Base-by-base conservation (phyloP, 2,797 vertebrate genomes). In the Oryzias sinensis region DNA sequence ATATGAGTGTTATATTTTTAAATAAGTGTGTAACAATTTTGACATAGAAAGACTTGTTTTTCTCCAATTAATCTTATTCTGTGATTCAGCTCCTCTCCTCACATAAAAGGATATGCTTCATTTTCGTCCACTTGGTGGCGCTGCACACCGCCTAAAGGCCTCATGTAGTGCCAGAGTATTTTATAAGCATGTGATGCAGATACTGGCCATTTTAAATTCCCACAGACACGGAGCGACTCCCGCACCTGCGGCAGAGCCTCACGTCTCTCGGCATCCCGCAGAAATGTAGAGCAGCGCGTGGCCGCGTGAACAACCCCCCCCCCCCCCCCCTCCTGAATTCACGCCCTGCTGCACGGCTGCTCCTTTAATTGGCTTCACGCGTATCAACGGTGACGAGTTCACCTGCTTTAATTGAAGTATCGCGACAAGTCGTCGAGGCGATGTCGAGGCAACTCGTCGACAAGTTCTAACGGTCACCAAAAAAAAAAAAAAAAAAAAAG, bases 381-480 rank as follows among this genome's bases (percentile, higher is more conserved):
- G 0, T 18, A 37, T 54, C 1, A 4, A 42, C 57, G 6, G 56
- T 1, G 59, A 8, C 52, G 51, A 13, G 67, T 74, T 52, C 83
- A 72, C 81, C 77, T 84, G 81, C 24, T 76, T 56, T 72, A 80
- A 82, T 78, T 79, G 77, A 68, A 68, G 71, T 47, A 53, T 72
- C 60, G 77, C 68, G 73, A 81, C 78, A 69, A 63, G 72, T 76
- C 50, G 65, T 11, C 24, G 40, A 8, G 46, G 67, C 74, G 68
- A 77, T 76, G 63, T 75, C 62, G 52, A 27, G 11, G 53, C 17
- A 25, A 47, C 49, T 29, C 51, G 16, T 43, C 43, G 49, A 53
- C 29, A 49, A 5, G 24, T 63, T 37, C 4, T 45, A 55, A n/a
- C 16, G 33, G 52, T 58, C 48, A 43, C 27, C 11, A 8, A 15